Evolutionary conservation across 2,888 invertebrate species (phyloP).

Genomic region (Nesidiocoris tenuis): DNA sequence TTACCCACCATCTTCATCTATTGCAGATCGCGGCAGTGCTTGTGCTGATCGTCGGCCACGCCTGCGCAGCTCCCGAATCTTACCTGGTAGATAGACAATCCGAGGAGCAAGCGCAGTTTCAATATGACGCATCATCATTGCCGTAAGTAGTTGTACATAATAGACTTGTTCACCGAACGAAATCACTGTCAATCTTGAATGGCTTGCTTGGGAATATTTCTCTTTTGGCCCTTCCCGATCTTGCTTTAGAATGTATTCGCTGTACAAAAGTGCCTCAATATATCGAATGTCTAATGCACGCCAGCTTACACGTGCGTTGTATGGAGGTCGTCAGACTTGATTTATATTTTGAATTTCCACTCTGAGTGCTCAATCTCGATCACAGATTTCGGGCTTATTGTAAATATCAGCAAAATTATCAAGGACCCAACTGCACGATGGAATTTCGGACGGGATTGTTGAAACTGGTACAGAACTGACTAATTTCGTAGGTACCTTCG

Average conservation of each 20-base stretch:
- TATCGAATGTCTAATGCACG: too few relatives aligned
- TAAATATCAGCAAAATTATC: too few relatives aligned
- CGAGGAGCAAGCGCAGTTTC: slow-evolving; percentile 3
- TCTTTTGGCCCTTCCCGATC: not conserved
- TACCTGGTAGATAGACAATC: slow-evolving; percentile 1
- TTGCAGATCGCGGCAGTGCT: slow-evolving; percentile 23
- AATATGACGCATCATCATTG: slow-evolving; percentile 25
- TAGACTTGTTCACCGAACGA: not conserved
- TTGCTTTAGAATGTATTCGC: not conserved
- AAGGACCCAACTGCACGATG: too few relatives aligned
- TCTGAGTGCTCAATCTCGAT: too few relatives aligned
- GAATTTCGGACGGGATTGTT: too few relatives aligned
- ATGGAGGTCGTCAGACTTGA: too few relatives aligned
- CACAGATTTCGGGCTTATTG: too few relatives aligned
- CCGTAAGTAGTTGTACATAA: slow-evolving; percentile 20
- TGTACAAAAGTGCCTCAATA: not conserved
- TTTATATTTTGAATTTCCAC: too few relatives aligned
- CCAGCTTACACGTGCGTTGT: too few relatives aligned
- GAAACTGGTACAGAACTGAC: too few relatives aligned
- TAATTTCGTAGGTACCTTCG: too few relatives aligned
- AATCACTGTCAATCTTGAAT: not conserved
- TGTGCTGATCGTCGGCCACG: slow-evolving; percentile 7
- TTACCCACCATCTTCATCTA: too few relatives aligned
- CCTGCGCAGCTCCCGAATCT: not conserved
- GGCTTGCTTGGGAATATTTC: not conserved